Evolutionary conservation across 2,113 vertebrate species (phyloP).

Genomic region (Trematocara nigrifrons): DNA sequence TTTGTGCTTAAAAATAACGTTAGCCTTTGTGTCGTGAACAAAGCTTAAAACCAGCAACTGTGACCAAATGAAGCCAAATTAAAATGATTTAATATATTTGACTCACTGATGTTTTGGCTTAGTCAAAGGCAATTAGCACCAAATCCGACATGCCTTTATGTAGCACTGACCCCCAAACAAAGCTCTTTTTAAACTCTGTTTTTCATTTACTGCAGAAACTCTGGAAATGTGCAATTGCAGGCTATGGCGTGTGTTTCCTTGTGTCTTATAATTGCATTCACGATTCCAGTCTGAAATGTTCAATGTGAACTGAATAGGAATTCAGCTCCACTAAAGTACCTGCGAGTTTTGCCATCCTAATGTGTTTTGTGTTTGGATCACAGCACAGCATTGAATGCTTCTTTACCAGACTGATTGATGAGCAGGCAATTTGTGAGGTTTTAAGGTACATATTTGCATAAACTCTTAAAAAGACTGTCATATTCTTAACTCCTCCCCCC

Average conservation of each 20-base stretch:
- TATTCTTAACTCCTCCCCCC: background rate
- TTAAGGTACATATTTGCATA: constrained; percentile 33
- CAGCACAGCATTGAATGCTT: background rate
- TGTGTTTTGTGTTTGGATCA: constrained; percentile 17
- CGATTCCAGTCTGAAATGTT: constrained; percentile 12
- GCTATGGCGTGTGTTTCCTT: constrained; percentile 19
- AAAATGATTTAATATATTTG: background rate
- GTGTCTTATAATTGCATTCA: constrained; percentile 37
- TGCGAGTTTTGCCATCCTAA: background rate
- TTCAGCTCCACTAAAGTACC: background rate
- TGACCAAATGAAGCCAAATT: background rate
- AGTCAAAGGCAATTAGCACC: background rate
- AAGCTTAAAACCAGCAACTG: background rate
- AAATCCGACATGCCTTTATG: background rate
- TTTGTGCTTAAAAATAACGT: background rate
- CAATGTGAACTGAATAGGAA: constrained; percentile 41
- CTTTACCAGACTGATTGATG: constrained; percentile 54
- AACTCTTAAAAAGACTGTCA: constrained; percentile 33
- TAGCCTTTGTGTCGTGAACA: background rate
- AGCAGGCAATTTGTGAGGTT: constrained; percentile 43
- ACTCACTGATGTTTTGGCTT: background rate
- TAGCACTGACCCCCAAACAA: background rate
- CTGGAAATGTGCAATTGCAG: background rate
- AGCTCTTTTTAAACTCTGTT: background rate
- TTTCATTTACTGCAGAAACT: background rate